phyloP scores from a whole-genome alignment of 2,888 invertebrate genomes.

The Eueremaeus valkanovi region DNA sequence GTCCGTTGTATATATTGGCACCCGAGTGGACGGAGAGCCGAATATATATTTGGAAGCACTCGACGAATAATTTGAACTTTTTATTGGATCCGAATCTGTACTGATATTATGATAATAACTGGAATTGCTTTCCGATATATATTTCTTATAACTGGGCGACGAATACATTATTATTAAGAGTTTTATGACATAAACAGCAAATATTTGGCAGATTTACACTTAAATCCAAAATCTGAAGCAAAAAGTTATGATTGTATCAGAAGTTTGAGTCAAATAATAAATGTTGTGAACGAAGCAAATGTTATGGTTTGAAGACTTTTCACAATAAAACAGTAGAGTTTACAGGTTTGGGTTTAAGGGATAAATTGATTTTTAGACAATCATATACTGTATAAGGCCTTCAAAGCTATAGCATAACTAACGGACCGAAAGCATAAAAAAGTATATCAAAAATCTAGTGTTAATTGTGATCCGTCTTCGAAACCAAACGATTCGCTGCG shows the following conservation, averaged over 20 bases:
- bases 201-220: not conserved
- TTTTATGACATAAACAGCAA: not conserved
- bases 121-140: not conserved
- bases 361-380: not conserved
- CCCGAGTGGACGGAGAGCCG: not conserved
- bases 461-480: not conserved
- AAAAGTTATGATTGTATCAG: not conserved
- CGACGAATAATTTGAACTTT: conserved; percentile 1
- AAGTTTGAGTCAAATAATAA: not conserved
- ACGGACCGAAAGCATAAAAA: not conserved
- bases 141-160: not conserved
- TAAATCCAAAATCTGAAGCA: conserved; percentile 15
- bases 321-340: conserved; percentile 18
- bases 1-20: not conserved
- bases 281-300: not conserved
- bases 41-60: conserved; percentile 11
- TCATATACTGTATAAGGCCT: not conserved
- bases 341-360: not conserved
- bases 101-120: conserved; percentile 2
- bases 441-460: not conserved
- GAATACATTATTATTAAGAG: no score
- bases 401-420: not conserved
- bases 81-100: not conserved
- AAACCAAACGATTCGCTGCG: conserved; percentile 25
- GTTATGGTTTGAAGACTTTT: conserved; percentile 26